Conservation (phyloP, 2,797 vertebrate species). For the Lepilemur ruficaudatus region DNA sequence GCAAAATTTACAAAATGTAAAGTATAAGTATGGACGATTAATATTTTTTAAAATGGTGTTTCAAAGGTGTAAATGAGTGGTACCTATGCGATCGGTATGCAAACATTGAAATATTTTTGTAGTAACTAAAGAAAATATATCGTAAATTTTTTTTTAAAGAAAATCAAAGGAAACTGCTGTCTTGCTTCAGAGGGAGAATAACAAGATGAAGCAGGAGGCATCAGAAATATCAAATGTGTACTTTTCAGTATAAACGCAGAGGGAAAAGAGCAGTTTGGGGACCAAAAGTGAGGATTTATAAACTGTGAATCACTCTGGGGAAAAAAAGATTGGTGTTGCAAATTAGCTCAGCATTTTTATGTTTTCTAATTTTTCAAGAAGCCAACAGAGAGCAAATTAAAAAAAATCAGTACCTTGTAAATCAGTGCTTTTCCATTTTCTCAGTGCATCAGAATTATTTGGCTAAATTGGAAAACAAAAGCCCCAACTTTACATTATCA, state of each 20-base stretch:
- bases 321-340: background rate
- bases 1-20: background rate
- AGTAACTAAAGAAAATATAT: background rate
- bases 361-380: background rate
- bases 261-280: background rate
- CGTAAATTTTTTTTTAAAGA: background rate
- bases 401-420: background rate
- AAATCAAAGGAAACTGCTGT: background rate
- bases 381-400: background rate
- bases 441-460: slow-evolving; percentile 2
- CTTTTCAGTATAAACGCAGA: background rate
- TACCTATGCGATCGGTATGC: background rate
- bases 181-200: background rate
- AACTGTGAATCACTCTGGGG: background rate
- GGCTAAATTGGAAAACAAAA: background rate
- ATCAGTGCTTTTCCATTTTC: background rate
- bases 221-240: background rate
- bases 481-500: background rate
- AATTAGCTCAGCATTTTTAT: background rate
- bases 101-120: background rate
- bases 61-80: background rate
- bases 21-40: background rate
- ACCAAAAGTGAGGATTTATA: background rate
- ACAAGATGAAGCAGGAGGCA: background rate
- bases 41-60: background rate